Evolutionary conservation across 2,797 vertebrate genomes (phyloP).

Genomic region (Tympanoctomys barrerae): DNA sequence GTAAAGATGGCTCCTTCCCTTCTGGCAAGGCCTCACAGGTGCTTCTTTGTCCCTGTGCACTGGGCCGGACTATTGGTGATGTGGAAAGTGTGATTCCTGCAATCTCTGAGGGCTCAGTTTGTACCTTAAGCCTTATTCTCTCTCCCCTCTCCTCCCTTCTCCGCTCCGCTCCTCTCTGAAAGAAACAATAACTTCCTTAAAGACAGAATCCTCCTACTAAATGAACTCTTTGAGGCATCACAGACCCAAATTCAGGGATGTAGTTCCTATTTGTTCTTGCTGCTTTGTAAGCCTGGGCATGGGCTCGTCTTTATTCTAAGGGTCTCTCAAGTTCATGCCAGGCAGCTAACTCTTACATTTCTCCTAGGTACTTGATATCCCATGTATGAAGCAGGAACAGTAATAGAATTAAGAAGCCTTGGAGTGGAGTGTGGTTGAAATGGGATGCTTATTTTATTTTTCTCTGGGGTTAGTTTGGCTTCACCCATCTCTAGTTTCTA

Average conservation of each 20-base stretch:
- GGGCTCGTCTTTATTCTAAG: not conserved
- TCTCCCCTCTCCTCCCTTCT: not conserved
- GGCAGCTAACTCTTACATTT: not conserved
- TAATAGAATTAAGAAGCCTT: not conserved
- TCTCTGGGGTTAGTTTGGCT: not conserved
- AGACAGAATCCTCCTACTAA: not conserved
- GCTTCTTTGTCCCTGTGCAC: conserved; percentile 39
- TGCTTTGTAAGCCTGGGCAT: not conserved
- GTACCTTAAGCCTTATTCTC: not conserved
- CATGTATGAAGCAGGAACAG: not conserved
- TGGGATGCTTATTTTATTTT: not conserved
- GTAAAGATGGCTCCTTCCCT: not conserved
- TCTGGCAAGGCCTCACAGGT: not conserved
- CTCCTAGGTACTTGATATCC: not conserved
- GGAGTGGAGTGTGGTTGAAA: not conserved
- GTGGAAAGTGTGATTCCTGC: not conserved
- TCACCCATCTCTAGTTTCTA: conserved; percentile 3
- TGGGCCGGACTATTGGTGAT: not conserved
- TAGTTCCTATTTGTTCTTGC: not conserved
- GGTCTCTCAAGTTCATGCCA: not conserved
- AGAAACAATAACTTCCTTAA: not conserved
- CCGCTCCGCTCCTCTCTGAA: not conserved
- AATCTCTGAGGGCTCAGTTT: not conserved
- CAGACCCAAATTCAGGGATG: not conserved
- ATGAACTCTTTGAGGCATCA: not conserved